A percentile compares a stretch with the other conserved stretches of the same genome.
These are phyloP conservation scores for Drosophila rellima DNA, from an alignment of 2,888 invertebrate genomes.

Conservation along the genomic window DNA sequence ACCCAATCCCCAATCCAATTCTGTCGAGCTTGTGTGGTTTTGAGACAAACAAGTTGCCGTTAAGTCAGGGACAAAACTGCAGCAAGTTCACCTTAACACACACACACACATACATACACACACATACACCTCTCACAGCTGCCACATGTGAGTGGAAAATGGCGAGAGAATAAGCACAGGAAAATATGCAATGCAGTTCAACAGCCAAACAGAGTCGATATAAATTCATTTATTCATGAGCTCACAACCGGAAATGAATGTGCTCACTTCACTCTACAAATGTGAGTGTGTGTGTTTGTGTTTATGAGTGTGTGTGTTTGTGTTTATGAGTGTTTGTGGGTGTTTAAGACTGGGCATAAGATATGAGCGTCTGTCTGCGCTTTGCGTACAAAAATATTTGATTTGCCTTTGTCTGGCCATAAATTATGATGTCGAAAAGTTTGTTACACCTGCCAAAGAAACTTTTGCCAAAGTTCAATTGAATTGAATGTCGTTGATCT, in stretches of 20 bases:
- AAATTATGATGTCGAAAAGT: slow-evolving; percentile 49
- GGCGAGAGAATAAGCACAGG: slow-evolving; percentile 41
- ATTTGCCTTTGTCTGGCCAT: slow-evolving; percentile 45
- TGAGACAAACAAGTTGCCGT: slow-evolving; percentile 40
- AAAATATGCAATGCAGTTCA: slow-evolving; percentile 70
- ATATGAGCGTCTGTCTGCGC: slow-evolving; percentile 51
- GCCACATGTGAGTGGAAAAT: background rate
- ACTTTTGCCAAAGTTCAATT: slow-evolving; percentile 43
- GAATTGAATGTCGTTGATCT: slow-evolving; percentile 36
- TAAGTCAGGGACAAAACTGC: slow-evolving; percentile 33
- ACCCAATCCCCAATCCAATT: slow-evolving; percentile 24
- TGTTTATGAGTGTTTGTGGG: slow-evolving; percentile 17
- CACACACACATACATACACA: slow-evolving; percentile 12
- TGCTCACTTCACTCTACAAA: slow-evolving; percentile 13
- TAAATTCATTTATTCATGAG: slow-evolving; percentile 81
- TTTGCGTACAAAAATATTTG: slow-evolving; percentile 53
- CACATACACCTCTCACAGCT: slow-evolving; percentile 3
- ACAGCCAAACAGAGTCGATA: slow-evolving; percentile 71
- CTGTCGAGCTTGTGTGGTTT: slow-evolving; percentile 30
- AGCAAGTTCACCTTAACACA: slow-evolving; percentile 20
- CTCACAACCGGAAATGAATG: slow-evolving; percentile 74
- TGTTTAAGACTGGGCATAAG: slow-evolving; percentile 47
- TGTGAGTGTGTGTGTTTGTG: background rate
- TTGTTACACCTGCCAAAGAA: slow-evolving; percentile 33
- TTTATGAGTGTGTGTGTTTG: slow-evolving; percentile 16